Evolutionary conservation across 2,888 invertebrate genomes (phyloP), one percentile per base, ranked within the genome.

Genomic region (Brachypterus glaber): DNA sequence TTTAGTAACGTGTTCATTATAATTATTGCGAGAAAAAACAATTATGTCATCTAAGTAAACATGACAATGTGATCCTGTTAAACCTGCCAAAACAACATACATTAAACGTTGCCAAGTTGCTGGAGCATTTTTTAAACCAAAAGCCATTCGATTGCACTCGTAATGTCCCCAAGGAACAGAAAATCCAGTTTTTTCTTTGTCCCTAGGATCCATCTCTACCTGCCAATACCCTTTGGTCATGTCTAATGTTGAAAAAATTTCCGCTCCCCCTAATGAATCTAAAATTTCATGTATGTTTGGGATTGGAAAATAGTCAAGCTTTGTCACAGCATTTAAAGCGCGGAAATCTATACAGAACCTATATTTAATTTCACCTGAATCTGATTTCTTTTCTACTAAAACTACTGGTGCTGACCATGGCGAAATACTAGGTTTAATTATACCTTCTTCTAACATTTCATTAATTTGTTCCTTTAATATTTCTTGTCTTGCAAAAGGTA

Each of bases 381-480:
- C 12, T 2, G 27, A 29, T 29, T 38, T 46, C 29, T 46, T 40
- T 16, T 47, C 41, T 1, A 59, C 58, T 1, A 63, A 16, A 0
- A 62, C 56, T 2, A 60, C 49, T 0, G 59, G 61, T 1, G 54
- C 49, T 5, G 53, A 44, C 53, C 55, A 64, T 0, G 60, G 59
- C 9, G 52, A 53, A 3, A 40, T 41, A 2, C 53, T 53, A 2
- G 41, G 48, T 25, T 39, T 29, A 17, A 51, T 48, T 9, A 51
- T 37, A 11, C 46, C 52, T n/a, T 45, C 25, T 4, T 50, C 35
- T 17, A 55, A 29, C 44, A 54, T 46, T 18, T 47, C 43, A 7
- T 46, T n/a, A n/a, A 24, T 24, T 24, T 24, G 24, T n/a, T 24
- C 24, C n/a, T 24, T 24, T 24, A 24, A 24, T n/a, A 24, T n/a